Base-by-base conservation (phyloP, 2,113 vertebrate species). In the Tenebrosternarchus preto region DNA sequence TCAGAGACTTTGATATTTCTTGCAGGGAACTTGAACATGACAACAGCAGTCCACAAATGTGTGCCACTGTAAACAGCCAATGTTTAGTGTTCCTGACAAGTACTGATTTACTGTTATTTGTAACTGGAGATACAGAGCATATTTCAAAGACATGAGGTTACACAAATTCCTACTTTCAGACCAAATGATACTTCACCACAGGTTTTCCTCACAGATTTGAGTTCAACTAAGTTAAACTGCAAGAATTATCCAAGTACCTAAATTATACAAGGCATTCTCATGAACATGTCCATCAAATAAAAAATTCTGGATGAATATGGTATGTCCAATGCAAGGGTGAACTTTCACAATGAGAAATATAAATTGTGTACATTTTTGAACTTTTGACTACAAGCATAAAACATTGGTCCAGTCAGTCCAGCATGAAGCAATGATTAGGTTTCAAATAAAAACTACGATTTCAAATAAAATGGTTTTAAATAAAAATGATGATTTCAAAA, bases 21-120 rank as follows among this genome's bases (percentile, higher is more conserved):
- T 60, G 56, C 31, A 25, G 29, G 20, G 12, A 74, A 20, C 33
- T 57, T 69, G 12, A 11, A 57, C 31, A 60, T 39, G 33, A 78
- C 77, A 68, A 63, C 68, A 79, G 50, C 20, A 24, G 56, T 69
- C 39, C 71, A 78, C 66, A 78, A 72, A 78, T 29, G 27, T 73
- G 27, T 27, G 11, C 36, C 19, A 19, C 22, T 39, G 39, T 29
- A 72, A 79, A 79, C 77, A 73, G 7, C 15, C n/a, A 4, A 24
- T 43, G 33, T 73, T 73, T 61, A 61, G 4, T n/a, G 43, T 77
- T 67, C 61, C 61, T 55, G 68, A 64, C 77, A 33, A 16, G 15
- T 29, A 8, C 15, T 2, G 69, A 72, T 73, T 64, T 64, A 72
- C 46, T 46, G 59, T 64, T 53, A 60, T 20, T 36, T 56, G 7